Evolutionary conservation across 2,888 invertebrate species (phyloP).

Genomic region (Tetragonisca angustula): DNA sequence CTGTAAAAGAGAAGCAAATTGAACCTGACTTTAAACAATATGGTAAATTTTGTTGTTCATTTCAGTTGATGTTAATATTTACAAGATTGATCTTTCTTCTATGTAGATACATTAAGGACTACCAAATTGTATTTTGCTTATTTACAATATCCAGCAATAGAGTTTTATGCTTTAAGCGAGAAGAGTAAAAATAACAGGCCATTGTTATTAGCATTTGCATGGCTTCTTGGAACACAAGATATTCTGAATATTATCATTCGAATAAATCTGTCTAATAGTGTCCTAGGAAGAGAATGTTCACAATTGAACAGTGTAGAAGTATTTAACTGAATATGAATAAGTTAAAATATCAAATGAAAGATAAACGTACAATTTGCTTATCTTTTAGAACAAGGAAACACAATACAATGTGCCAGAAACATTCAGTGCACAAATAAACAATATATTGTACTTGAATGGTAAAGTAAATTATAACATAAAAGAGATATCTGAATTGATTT

Average conservation of each 20-base stretch:
- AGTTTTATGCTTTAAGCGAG: slow-evolving; percentile 79
- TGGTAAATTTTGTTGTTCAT: slow-evolving; percentile 54
- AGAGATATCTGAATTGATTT: slow-evolving; percentile 68
- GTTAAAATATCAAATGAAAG: neutral
- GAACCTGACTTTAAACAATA: slow-evolving; percentile 65
- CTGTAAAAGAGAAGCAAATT: slow-evolving; percentile 56
- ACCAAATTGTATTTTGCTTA: slow-evolving; percentile 80
- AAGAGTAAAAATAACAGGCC: slow-evolving; percentile 74
- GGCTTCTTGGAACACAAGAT: slow-evolving; percentile 78
- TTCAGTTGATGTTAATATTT: neutral
- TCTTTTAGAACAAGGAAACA: slow-evolving; percentile 25
- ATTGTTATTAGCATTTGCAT: slow-evolving; percentile 81
- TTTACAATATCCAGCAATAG: slow-evolving; percentile 77
- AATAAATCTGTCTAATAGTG: slow-evolving; percentile 70
- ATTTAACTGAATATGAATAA: neutral
- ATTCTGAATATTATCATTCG: slow-evolving; percentile 69
- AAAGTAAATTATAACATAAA: slow-evolving; percentile 73
- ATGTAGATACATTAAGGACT: slow-evolving; percentile 68
- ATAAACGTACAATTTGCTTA: neutral
- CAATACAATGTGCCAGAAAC: slow-evolving; percentile 16
- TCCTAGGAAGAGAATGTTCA: slow-evolving; percentile 75
- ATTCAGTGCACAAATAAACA: slow-evolving; percentile 39
- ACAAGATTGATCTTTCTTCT: slow-evolving; percentile 37
- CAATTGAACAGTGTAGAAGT: slow-evolving; percentile 19
- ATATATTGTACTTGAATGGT: slow-evolving; percentile 66